Conservation (phyloP, 2,113 vertebrate genomes). For the Lepus timidus region DNA sequence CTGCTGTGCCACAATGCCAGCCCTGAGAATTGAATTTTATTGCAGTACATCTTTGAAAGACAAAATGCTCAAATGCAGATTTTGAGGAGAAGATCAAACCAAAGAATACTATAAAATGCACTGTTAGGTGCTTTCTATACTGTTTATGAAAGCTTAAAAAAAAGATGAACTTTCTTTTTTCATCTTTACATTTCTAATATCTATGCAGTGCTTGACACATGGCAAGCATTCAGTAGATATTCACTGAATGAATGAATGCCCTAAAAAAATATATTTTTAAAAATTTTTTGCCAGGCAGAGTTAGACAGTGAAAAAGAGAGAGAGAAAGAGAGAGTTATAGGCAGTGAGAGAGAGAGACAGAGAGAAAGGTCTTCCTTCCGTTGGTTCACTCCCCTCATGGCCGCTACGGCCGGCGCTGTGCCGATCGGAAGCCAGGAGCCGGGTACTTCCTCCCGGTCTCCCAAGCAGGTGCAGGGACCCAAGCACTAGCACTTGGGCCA, state of each 20-base stretch:
- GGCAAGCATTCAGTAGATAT: constrained; percentile 26
- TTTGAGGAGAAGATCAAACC: constrained; percentile 26
- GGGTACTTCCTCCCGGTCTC: too few species aligned
- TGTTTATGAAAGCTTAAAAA: neutral
- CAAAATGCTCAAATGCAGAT: neutral
- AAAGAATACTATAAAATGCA: constrained; percentile 22
- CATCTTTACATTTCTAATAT: neutral
- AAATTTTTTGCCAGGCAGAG: too few species aligned
- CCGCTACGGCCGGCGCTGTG: too few species aligned
- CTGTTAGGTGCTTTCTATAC: neutral
- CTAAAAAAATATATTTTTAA: neutral
- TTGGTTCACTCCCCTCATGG: too few species aligned
- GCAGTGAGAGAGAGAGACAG: too few species aligned
- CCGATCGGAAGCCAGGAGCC: too few species aligned
- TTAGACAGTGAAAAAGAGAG: too few species aligned
- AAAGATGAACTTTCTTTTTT: neutral
- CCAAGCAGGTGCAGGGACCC: too few species aligned
- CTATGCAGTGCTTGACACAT: neutral
- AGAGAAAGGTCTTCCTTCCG: too few species aligned
- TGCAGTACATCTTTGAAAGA: neutral
- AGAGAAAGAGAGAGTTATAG: too few species aligned
- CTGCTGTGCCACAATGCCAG: too few species aligned
- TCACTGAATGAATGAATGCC: constrained; percentile 19
- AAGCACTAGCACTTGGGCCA: too few species aligned
- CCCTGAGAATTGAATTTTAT: neutral